A percentile compares a stretch with the other conserved stretches of the same genome.
These are phyloP conservation scores for Acholoe squamosa DNA, from an alignment of 2,888 invertebrate species.

Conservation along the genomic window DNA sequence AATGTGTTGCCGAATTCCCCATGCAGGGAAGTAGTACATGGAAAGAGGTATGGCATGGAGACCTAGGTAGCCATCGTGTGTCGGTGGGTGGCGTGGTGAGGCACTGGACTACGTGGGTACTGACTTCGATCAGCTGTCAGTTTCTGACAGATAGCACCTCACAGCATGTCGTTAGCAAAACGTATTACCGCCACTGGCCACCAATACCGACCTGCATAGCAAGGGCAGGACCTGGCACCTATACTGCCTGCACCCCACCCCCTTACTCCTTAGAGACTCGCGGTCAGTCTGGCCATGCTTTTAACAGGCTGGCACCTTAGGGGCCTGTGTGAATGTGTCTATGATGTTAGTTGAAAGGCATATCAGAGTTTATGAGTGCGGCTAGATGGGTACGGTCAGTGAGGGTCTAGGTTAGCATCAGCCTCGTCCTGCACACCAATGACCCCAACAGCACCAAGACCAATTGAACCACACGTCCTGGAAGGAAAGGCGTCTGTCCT, in stretches of 20 bases:
- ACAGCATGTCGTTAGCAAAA: slow-evolving; percentile 48
- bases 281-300: not conserved
- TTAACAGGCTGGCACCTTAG: no score
- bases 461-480: no score
- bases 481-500: not conserved
- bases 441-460: not conserved
- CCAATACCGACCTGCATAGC: slow-evolving; percentile 9
- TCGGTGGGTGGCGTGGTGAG: slow-evolving; percentile 7
- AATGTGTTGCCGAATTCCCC: no score
- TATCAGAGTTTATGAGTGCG: no score
- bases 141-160: slow-evolving; percentile 41
- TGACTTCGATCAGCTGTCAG: slow-evolving; percentile 47
- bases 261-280: not conserved
- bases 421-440: not conserved
- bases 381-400: no score
- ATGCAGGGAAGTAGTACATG: not conserved
- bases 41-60: not conserved
- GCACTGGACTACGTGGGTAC: not conserved
- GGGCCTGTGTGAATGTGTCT: no score
- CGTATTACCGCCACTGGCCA: slow-evolving; percentile 39
- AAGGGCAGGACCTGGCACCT: not conserved
- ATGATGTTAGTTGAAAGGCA: no score
- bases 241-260: no score
- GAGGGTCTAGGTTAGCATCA: not conserved
- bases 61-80: not conserved